Evolutionary conservation across 2,797 vertebrate species (phyloP).

Genomic region (Pachyuromys duprasi): DNA sequence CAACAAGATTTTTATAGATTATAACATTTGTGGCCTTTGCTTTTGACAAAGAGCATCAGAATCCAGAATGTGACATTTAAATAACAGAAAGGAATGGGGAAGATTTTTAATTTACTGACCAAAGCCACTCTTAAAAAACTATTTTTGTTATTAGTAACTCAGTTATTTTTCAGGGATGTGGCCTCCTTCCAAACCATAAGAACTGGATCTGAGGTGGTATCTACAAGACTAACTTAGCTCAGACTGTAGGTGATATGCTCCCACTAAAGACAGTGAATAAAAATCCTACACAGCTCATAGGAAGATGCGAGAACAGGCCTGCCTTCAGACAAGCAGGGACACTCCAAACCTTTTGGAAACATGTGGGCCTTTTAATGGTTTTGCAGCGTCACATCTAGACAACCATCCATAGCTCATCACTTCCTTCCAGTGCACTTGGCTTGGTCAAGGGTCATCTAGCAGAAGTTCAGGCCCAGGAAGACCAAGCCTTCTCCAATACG

Average conservation of each 20-base stretch:
- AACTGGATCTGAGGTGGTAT: neutral
- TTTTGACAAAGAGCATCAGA: neutral
- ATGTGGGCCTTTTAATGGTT: neutral
- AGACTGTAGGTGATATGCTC: neutral
- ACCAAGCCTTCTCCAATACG: neutral
- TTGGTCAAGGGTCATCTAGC: neutral
- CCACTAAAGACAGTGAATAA: neutral
- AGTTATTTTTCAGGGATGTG: slow-evolving; percentile 57
- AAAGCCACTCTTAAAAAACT: slow-evolving; percentile 48
- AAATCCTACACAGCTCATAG: neutral
- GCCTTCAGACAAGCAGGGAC: neutral
- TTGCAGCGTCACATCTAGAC: neutral
- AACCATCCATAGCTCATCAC: neutral
- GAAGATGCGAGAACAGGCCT: neutral
- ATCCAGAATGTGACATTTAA: neutral
- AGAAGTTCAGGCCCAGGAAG: neutral
- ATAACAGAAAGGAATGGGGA: neutral
- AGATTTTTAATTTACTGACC: slow-evolving; percentile 20
- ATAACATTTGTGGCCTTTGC: neutral
- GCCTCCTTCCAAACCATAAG: slow-evolving; percentile 39
- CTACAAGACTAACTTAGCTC: neutral
- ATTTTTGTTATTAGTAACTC: slow-evolving; percentile 48
- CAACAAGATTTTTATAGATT: neutral
- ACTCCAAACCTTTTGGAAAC: neutral
- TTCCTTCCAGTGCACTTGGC: neutral